Evolutionary conservation across 2,113 vertebrate species (phyloP), one percentile per base, ranked within the genome.

Genomic region (Tiliqua scincoides): DNA sequence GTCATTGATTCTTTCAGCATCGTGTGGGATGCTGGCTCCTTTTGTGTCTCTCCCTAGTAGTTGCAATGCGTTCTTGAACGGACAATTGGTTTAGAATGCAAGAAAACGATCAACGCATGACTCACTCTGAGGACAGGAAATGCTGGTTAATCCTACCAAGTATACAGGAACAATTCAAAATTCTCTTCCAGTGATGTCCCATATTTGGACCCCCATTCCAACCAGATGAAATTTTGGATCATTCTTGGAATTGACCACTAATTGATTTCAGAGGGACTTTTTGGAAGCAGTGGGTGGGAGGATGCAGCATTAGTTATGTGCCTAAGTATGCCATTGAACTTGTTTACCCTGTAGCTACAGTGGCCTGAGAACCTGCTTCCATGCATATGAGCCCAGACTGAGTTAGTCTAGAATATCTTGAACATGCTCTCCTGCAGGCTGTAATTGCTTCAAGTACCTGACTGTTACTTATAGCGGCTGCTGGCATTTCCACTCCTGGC

Each of bases 111-210:
- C 23, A 54, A 83, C 75, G 81, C 82, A 93, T 91, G 91, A 95
- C 91, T 94, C 61, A 75, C 67, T 87, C 87, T 94, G 91, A 90
- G 85, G 54, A 32, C 77, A 92, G 91, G 93, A 95, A 95, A 95
- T 94, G 89, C 91, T 91, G 91, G 89, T 88, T 90, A 90, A 92
- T 81, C 79, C 71, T 75, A n/a, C 81, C 73, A 85, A 90, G 70
- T 52, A 48, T 48, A 72, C 40, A 32, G 27, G 71, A 52, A 25
- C 48, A 48, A 76, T 75, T 65, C 61, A 52, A 76, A 52, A 75
- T 65, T 52, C 9, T 40, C 57, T 62, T 83, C 57, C 54, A 40
- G 32, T 21, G 14, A 75, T 40, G 23, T 65, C 61, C 21, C 30
- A 1, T 52, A n/a, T 84, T 65, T 75, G 27, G 40, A 32, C 30